Evolutionary conservation across 2,797 vertebrate species (phyloP).

Genomic region (Oreochromis mossambicus): DNA sequence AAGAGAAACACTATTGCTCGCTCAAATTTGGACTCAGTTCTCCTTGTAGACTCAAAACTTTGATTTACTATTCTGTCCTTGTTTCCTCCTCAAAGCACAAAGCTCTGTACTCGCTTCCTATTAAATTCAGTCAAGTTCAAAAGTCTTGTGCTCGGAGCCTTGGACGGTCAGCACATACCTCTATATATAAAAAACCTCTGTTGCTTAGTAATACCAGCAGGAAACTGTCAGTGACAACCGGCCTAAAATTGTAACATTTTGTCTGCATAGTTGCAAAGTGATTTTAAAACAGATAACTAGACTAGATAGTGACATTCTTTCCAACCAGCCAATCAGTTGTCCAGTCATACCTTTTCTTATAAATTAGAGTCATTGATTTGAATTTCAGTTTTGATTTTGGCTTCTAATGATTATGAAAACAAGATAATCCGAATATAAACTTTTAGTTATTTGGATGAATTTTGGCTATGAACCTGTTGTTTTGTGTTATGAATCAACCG

Average conservation of each 20-base stretch:
- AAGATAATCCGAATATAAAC: not conserved
- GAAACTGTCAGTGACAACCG: not conserved
- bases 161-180: not conserved
- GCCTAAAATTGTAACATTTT: not conserved
- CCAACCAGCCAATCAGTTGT: not conserved
- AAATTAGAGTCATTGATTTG: not conserved
- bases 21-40: not conserved
- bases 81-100: not conserved
- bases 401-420: not conserved
- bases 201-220: not conserved
- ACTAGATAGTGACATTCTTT: not conserved
- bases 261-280: not conserved
- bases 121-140: not conserved
- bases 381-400: too few species aligned
- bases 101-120: not conserved
- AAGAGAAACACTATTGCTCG: not conserved
- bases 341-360: not conserved
- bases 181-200: not conserved
- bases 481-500: not conserved
- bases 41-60: not conserved
- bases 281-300: not conserved
- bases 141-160: not conserved
- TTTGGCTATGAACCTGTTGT: not conserved
- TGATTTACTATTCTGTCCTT: slow-evolving; percentile 11
- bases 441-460: not conserved